Evolutionary conservation across 2,888 invertebrate genomes (phyloP), one percentile per base, ranked within the genome.

Genomic region (Oeneis ivallda): DNA sequence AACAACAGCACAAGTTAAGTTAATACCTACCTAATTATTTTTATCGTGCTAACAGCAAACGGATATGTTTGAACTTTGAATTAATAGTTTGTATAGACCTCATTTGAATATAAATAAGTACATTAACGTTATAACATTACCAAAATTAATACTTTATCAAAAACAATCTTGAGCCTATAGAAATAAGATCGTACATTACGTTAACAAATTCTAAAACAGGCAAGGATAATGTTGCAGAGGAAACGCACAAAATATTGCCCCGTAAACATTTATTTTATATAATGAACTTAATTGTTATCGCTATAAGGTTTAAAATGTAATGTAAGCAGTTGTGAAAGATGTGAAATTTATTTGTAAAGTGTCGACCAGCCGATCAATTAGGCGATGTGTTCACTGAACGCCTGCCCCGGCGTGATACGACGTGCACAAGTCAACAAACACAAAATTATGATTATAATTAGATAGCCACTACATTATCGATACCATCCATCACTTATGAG

Each of bases 351-450:
- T 60, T 68, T 59, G 56, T 63, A 45, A 63, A 65, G 15, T 60
- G 56, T 65, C 62, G 67, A 67, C 66, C 58, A 63, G 67, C 60
- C 60, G 54, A 71, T 86, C 83, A 82, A 83, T 85, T 82, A 83
- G 71, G 70, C 70, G 62, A 62, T 72, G 78, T 76, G 54, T 63
- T 59, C 49, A 47, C 26, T 39, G 59, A 60, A 65, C 68, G 68
- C 65, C 65, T 68, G 68, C 62, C 54, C 65, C 59, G 58, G 52
- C 45, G 62, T 76, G 83, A 83, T 83, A 83, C 74, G 68, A 66
- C 45, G 47, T 61, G 63, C 56, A 64, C 70, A 67, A 66, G 76
- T 80, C 83, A 84, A 84, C 85, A 87, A 84, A 86, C 83, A 85
- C 69, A 61, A 79, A 78, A 82, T 84, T 82, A 84, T 75, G 78